Evolutionary conservation across 2,888 invertebrate genomes (phyloP).

Genomic region (Cremastinae sp.): DNA sequence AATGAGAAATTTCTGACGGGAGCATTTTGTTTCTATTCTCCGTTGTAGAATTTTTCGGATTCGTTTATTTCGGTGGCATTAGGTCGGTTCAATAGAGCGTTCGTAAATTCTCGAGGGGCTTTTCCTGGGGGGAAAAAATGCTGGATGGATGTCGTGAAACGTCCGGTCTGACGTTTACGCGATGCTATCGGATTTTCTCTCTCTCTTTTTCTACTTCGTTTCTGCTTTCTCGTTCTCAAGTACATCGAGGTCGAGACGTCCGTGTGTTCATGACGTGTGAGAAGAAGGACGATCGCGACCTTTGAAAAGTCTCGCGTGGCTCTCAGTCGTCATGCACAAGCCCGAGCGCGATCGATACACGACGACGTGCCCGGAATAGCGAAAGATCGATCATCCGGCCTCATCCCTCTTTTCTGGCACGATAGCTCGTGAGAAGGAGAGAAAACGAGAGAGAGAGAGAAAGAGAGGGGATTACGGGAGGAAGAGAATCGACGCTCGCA

Average conservation of each 20-base stretch:
- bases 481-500: slow-evolving; percentile 29
- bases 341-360: slow-evolving; percentile 46
- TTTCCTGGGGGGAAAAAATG: not conserved
- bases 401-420: slow-evolving; percentile 27
- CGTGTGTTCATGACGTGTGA: slow-evolving; percentile 16
- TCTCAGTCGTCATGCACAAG: slow-evolving; percentile 6
- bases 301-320: slow-evolving; percentile 33
- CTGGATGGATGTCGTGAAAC: not conserved
- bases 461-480: slow-evolving; percentile 9
- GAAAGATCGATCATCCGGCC: slow-evolving; percentile 62
- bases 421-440: slow-evolving; percentile 5
- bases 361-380: slow-evolving; percentile 64
- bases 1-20: too few relatives aligned
- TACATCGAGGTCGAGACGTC: slow-evolving; percentile 33
- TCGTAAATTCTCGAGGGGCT: not conserved
- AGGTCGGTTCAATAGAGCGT: too few relatives aligned
- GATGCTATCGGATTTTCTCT: slow-evolving; percentile 11
- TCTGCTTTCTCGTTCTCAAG: not conserved
- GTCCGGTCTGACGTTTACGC: slow-evolving; percentile 23
- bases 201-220: slow-evolving; percentile 9
- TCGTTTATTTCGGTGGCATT: not conserved
- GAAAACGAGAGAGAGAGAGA: slow-evolving; percentile 28
- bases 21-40: not conserved
- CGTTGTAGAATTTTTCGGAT: not conserved
- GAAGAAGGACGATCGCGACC: slow-evolving; percentile 42